phyloP scores from a whole-genome alignment of 2,797 vertebrate species.

The Channallabes apus region DNA sequence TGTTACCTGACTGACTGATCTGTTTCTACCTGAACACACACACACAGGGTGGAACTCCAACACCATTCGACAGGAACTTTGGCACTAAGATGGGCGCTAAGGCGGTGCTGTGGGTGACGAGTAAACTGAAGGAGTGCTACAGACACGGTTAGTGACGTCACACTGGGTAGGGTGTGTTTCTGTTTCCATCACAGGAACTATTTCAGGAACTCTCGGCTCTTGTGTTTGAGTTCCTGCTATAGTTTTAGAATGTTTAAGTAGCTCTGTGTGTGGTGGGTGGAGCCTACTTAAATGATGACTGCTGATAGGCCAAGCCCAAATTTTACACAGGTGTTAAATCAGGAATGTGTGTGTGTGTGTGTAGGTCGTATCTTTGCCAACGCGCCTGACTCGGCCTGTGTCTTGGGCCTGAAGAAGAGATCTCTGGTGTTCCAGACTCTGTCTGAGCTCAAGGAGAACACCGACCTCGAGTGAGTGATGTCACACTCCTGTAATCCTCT shows the following conservation, averaged over 20 bases:
- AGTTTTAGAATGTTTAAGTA: neutral
- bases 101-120: conserved; percentile 87
- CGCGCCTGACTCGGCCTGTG: conserved; percentile 84
- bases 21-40: neutral
- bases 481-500: neutral
- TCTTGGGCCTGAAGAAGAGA: conserved; percentile 91
- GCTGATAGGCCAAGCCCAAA: neutral
- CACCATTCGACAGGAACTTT: conserved; percentile 94
- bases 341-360: neutral
- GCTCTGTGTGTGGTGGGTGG: neutral
- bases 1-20: neutral
- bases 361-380: conserved; percentile 92
- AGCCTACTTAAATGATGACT: neutral
- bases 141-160: conserved; percentile 80
- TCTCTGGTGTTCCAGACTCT: conserved; percentile 87
- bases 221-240: neutral
- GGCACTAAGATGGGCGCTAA: conserved; percentile 95
- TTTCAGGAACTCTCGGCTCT: neutral
- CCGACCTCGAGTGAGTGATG: conserved; percentile 50
- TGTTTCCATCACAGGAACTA: neutral
- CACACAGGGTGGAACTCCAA: conserved; percentile 87
- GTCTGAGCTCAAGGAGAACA: conserved; percentile 73
- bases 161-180: neutral
- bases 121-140: conserved; percentile 89
- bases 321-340: neutral